Conservation (phyloP, 2,113 vertebrate species). For the Bagarius yarrelli region DNA sequence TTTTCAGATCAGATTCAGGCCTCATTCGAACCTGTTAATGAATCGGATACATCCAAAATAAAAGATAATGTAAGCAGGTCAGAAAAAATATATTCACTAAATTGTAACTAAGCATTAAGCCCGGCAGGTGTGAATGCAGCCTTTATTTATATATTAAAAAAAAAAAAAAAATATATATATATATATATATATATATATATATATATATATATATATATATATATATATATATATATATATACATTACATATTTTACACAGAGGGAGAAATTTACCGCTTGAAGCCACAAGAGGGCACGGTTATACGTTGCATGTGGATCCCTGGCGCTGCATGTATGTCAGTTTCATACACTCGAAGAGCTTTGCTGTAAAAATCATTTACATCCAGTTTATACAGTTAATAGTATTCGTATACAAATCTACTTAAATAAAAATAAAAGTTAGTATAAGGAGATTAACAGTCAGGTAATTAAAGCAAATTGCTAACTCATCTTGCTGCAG, state of each 20-base stretch:
- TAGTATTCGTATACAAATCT: not conserved
- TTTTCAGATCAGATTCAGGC: too few species aligned
- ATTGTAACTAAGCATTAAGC: too few species aligned
- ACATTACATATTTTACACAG: not conserved
- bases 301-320: constrained; percentile 29
- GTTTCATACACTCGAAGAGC: not conserved
- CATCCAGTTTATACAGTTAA: not conserved
- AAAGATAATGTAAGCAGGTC: too few species aligned
- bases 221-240: too few species aligned
- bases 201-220: too few species aligned
- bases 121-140: too few species aligned
- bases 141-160: too few species aligned
- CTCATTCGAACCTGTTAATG: too few species aligned
- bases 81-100: too few species aligned
- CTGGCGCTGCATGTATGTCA: not conserved
- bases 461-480: not conserved
- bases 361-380: not conserved
- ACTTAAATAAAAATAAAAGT: not conserved
- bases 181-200: too few species aligned
- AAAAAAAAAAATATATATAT: too few species aligned
- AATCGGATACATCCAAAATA: too few species aligned
- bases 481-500: not conserved
- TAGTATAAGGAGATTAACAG: not conserved
- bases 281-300: constrained; percentile 63
- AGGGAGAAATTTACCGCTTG: not conserved